These are phyloP conservation scores for Pseudomyrmex dendroicus DNA, from an alignment of 1,140 invertebrate genomes.

Conservation along the genomic window DNA sequence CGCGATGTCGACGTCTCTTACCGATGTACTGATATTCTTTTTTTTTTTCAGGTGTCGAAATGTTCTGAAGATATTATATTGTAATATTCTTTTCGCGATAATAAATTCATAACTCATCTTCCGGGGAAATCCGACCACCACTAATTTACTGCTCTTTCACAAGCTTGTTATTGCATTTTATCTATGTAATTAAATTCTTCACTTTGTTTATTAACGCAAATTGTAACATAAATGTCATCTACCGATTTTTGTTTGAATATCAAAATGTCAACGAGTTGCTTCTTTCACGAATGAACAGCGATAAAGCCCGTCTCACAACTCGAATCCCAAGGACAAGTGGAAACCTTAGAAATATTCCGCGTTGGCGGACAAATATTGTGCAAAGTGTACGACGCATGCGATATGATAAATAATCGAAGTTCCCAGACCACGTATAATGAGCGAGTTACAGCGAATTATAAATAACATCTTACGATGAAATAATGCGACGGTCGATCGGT, in stretches of 20 bases:
- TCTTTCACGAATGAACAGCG: conserved; percentile 4
- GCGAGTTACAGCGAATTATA: conserved; percentile 23
- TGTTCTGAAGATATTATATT: too few relatives aligned
- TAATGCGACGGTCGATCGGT: conserved; percentile 16
- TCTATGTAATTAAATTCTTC: too few relatives aligned
- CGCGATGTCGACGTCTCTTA: background rate
- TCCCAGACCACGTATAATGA: conserved; percentile 18
- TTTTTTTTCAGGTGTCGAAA: background rate
- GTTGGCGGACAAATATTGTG: conserved; percentile 61
- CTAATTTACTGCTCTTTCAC: too few relatives aligned
- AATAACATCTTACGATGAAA: conserved; percentile 29
- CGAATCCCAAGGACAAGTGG: conserved; percentile 48
- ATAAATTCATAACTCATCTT: too few relatives aligned
- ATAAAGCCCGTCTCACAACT: conserved; percentile 21
- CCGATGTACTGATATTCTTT: background rate
- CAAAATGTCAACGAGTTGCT: background rate
- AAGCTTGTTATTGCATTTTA: too few relatives aligned
- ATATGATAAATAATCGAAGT: conserved; percentile 49
- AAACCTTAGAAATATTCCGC: conserved; percentile 57
- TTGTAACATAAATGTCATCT: background rate
- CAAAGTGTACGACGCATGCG: conserved; percentile 18
- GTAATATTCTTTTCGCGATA: too few relatives aligned
- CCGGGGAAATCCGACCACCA: too few relatives aligned
- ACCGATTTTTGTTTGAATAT: background rate
- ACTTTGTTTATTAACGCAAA: too few relatives aligned